phyloP scores from a whole-genome alignment of 2,797 vertebrate genomes.

The Hippocampus kuda region DNA sequence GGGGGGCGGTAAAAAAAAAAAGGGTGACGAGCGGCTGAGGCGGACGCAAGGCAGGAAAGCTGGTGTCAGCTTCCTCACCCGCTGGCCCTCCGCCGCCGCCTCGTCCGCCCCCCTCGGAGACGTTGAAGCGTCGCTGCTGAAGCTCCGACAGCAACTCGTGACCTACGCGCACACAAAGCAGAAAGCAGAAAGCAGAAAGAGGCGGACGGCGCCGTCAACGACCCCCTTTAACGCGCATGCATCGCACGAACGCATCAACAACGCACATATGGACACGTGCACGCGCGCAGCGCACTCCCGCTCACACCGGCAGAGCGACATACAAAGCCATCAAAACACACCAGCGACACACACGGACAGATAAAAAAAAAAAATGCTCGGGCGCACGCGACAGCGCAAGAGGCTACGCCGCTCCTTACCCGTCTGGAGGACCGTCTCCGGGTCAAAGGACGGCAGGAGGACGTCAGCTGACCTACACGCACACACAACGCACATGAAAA shows the following conservation, averaged over 20 bases:
- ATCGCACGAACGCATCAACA: too few species aligned
- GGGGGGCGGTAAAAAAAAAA: too few species aligned
- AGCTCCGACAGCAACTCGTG: constrained; percentile 92
- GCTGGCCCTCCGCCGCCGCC: constrained; percentile 48
- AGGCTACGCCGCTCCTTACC: constrained; percentile 56
- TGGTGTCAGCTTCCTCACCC: constrained; percentile 41
- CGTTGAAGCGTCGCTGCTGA: constrained; percentile 92
- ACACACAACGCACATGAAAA: constrained; percentile 7
- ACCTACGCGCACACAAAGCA: constrained; percentile 58
- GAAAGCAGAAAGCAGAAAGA: background rate
- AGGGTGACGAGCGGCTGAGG: background rate
- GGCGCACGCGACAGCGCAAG: background rate
- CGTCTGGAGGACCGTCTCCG: constrained; percentile 90
- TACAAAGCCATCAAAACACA: background rate
- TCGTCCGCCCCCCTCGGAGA: constrained; percentile 81
- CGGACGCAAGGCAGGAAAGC: background rate
- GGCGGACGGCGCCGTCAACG: background rate
- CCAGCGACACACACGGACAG: too few species aligned
- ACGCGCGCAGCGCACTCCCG: too few species aligned
- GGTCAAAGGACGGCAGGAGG: constrained; percentile 88
- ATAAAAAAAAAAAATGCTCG: constrained; percentile 17
- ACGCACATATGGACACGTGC: too few species aligned
- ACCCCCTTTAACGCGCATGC: background rate
- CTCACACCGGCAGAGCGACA: too few species aligned
- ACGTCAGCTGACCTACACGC: constrained; percentile 77